A percentile compares a stretch with the other conserved stretches of the same genome.
These are phyloP conservation scores for Rugalucina vietnamica DNA, from an alignment of 2,888 invertebrate genomes.

Conservation along the genomic window DNA sequence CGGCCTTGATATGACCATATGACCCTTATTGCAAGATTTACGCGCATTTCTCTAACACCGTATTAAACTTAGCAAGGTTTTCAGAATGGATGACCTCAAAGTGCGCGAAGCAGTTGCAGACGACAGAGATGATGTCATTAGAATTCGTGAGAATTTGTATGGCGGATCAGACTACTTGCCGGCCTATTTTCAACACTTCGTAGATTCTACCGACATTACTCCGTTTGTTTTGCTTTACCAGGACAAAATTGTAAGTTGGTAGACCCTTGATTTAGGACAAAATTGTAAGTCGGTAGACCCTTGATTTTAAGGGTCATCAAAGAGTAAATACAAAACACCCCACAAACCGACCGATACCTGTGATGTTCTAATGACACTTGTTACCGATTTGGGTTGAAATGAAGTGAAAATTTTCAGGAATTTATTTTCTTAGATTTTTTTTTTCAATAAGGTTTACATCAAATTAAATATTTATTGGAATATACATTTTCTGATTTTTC, in stretches of 20 bases:
- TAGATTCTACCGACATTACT: background rate
- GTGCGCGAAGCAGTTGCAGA: background rate
- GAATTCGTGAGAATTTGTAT: background rate
- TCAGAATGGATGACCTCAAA: background rate
- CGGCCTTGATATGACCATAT: background rate
- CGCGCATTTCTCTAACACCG: background rate
- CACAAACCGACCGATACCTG: too few species aligned
- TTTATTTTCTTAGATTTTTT: too few species aligned
- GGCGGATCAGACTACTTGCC: background rate
- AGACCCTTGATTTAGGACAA: background rate
- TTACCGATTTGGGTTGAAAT: too few species aligned
- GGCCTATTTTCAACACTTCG: background rate
- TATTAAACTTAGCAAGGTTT: background rate
- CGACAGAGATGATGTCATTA: background rate
- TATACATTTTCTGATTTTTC: too few species aligned
- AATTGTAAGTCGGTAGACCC: background rate
- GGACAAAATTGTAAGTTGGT: background rate
- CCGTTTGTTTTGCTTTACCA: background rate
- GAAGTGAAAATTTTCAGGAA: too few species aligned
- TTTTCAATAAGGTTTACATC: too few species aligned
- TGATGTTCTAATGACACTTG: too few species aligned
- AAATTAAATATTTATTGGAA: too few species aligned
- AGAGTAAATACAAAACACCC: too few species aligned
- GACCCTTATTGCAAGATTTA: background rate
- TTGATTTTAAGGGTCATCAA: too few species aligned